Percentiles rank a stretch among this genome's conserved stretches.
These are phyloP conservation scores for Gymnoscelis rufifasciata DNA, from an alignment of 2,888 invertebrate genomes.

Conservation along the genomic window DNA sequence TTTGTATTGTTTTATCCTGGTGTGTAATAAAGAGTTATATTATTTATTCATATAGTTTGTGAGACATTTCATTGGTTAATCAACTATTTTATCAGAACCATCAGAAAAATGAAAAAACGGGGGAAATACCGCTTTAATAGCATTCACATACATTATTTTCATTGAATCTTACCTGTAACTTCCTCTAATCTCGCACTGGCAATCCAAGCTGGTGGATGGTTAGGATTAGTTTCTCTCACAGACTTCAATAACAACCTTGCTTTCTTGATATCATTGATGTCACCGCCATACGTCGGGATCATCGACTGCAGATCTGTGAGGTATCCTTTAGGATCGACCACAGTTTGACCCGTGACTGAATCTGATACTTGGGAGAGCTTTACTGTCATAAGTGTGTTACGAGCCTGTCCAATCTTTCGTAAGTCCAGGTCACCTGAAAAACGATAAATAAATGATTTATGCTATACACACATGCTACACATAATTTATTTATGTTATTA, in stretches of 20 bases:
- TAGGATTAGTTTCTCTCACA: conserved; percentile 98
- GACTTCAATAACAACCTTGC: conserved; percentile 96
- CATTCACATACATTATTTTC: too few species aligned
- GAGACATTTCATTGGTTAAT: too few species aligned
- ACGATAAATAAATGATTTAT: too few species aligned
- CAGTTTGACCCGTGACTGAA: conserved; percentile 99
- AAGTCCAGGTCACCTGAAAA: conserved; percentile 92
- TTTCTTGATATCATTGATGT: conserved; percentile 98
- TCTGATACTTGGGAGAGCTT: conserved; percentile 98
- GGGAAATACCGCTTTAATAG: too few species aligned
- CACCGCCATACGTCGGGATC: conserved; percentile 99
- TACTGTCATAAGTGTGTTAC: conserved; percentile 99
- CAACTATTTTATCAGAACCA: too few species aligned
- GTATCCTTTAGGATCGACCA: conserved; percentile 99
- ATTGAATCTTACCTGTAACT: conserved; percentile 85
- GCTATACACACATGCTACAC: too few species aligned
- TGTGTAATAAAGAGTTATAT: too few species aligned
- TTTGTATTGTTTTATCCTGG: too few species aligned
- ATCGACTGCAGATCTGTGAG: conserved; percentile 99
- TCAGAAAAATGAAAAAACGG: too few species aligned
- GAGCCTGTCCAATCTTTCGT: conserved; percentile 98
- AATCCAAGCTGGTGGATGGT: conserved; percentile 99
- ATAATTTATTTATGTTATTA: too few species aligned
- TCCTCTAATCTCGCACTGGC: conserved; percentile 98
- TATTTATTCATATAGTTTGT: too few species aligned